Percentiles rank a stretch among this genome's conserved stretches.
Conservation (phyloP, 2,113 vertebrate species). For the Muntiacus reevesi region DNA sequence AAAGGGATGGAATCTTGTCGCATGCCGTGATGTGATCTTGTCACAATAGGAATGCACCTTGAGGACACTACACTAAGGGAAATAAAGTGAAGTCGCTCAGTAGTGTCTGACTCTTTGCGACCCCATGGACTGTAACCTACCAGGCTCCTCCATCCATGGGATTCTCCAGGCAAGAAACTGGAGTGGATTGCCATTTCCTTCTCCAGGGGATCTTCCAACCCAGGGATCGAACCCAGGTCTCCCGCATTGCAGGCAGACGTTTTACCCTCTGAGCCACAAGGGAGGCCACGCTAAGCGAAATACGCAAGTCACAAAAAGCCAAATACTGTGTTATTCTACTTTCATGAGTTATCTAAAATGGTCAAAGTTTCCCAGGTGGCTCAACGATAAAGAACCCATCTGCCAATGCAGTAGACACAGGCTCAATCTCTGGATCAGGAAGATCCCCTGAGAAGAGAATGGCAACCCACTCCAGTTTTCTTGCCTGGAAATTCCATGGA, state of each 20-base stretch:
- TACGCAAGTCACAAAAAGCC: not conserved
- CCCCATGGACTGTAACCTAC: not conserved
- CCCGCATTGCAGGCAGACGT: not conserved
- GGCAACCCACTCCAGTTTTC: not conserved
- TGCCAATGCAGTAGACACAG: not conserved
- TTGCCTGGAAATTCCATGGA: not conserved
- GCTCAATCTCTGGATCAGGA: not conserved
- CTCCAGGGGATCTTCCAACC: not conserved
- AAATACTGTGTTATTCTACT: not conserved
- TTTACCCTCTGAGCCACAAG: not conserved
- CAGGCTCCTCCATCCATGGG: fast-evolving
- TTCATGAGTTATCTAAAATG: not conserved
- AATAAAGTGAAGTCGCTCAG: not conserved
- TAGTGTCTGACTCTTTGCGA: not conserved
- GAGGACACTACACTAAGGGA: not conserved
- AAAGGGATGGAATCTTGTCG: not conserved
- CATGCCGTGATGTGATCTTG: not conserved
- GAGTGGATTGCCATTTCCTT: not conserved
- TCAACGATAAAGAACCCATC: not conserved
- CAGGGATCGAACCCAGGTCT: not conserved
- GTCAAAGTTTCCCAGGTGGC: not conserved
- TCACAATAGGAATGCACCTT: not conserved
- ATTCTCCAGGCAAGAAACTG: not conserved
- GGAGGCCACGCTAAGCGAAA: not conserved
- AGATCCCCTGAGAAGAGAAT: not conserved